Conservation (phyloP, 2,113 vertebrate species). For the Vulpes ferrilata region DNA sequence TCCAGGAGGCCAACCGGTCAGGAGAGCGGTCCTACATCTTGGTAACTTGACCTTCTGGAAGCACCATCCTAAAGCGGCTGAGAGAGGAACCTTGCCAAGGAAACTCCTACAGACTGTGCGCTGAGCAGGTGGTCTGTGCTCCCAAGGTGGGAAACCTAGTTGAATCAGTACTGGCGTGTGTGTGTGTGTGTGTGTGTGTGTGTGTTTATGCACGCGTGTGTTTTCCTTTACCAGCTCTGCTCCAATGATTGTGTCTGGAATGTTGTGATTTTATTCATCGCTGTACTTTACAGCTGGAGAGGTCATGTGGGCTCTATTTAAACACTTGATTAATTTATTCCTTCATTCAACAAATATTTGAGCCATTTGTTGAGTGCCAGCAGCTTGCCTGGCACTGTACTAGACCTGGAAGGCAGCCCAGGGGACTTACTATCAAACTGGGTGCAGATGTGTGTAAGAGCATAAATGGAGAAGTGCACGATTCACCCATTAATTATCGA, state of each 20-base stretch:
- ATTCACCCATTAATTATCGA: neutral
- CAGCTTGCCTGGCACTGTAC: constrained; percentile 1
- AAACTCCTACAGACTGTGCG: constrained; percentile 3
- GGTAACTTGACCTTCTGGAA: constrained; percentile 64
- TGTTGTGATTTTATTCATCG: constrained; percentile 61
- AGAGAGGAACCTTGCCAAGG: neutral
- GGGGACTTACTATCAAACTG: constrained; percentile 60
- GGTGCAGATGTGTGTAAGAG: neutral
- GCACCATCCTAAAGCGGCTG: neutral
- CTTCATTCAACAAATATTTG: constrained; percentile 65
- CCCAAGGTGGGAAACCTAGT: neutral
- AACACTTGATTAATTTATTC: constrained; percentile 64
- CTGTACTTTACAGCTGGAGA: constrained; percentile 1
- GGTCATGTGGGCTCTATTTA: constrained; percentile 57
- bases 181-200: neutral
- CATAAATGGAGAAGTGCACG: neutral
- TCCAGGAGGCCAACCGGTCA: neutral
- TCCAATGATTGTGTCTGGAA: constrained; percentile 16
- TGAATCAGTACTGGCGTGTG: neutral
- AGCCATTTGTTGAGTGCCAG: constrained; percentile 55
- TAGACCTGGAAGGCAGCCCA: constrained; percentile 71
- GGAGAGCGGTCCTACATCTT: neutral
- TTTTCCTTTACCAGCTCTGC: neutral
- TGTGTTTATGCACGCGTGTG: neutral
- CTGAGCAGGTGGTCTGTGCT: constrained; percentile 39